Evolutionary conservation across 1,140 invertebrate species (phyloP).

Genomic region (Drosophila simulans): DNA sequence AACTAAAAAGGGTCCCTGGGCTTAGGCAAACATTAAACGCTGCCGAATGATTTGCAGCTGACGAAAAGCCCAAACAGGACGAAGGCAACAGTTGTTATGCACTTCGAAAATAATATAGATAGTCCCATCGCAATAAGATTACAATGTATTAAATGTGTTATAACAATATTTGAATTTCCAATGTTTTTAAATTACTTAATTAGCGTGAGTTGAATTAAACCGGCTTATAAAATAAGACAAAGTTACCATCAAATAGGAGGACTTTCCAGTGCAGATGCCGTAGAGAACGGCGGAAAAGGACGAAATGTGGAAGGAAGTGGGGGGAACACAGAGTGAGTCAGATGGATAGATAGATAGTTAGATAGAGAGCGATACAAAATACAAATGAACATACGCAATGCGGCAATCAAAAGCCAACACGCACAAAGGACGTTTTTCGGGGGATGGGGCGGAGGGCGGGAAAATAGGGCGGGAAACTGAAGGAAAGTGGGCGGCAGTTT

Average conservation of each 20-base stretch:
- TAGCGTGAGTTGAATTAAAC: no score
- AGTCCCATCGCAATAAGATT: neutral
- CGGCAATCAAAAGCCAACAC: constrained; percentile 78
- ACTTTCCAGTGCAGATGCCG: constrained; percentile 10
- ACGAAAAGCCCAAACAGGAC: constrained; percentile 61
- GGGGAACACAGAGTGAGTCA: constrained; percentile 12
- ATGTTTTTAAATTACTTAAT: no score
- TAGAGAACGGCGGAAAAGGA: neutral
- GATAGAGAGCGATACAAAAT: constrained; percentile 47
- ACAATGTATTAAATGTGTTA: no score
- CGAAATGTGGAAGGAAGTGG: neutral
- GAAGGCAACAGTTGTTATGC: constrained; percentile 29
- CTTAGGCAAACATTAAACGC: constrained; percentile 58
- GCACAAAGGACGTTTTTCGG: constrained; percentile 5
- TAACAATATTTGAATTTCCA: no score
- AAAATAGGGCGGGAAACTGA: neutral
- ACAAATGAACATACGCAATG: constrained; percentile 79
- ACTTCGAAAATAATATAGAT: neutral
- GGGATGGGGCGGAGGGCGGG: neutral
- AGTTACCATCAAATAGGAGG: no score
- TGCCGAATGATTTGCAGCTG: constrained; percentile 71
- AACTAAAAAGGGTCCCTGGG: constrained; percentile 15
- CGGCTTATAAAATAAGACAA: no score
- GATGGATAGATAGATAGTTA: constrained; percentile 34
- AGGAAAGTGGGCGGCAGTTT: constrained; percentile 12